Base-by-base conservation (phyloP, 2,797 vertebrate genomes). In the Centropyge bicolor region DNA sequence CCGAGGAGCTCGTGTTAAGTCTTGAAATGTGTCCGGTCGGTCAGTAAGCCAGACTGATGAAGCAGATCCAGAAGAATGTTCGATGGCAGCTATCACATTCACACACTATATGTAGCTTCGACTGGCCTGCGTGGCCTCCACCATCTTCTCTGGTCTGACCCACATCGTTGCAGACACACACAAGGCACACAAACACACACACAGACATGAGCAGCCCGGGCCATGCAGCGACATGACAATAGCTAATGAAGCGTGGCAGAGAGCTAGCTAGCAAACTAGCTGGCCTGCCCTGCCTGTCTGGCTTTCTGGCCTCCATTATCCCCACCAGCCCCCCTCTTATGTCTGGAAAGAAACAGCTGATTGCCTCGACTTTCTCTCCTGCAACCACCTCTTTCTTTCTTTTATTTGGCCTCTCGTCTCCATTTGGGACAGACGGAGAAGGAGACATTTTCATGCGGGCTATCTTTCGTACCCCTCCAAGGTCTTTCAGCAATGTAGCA, bases 191-290 rank as follows among this genome's bases (percentile, higher is more conserved):
- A 46, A 19, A 77, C 76, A 56, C 38, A 69, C 78, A 69, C 72
- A 43, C 65, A 63, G 8, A 61, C 76, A 66, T 8, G 35, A 63
- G 64, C 72, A 74, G 80, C 62, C 59, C 13, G 46, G 22, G 82
- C 71, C 74, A 70, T 79, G 82, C 84, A 55, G 31, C 64, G 11
- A 92, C 84, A 90, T 79, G 84, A 92, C 84, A 90, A 82, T 46
- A 79, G 78, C 83, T 92, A 91, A 92, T 93, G 88, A 91, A 88
- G 87, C 88, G 16, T 90, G 89, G 80, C 83, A 77, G 52, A n/a
- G 74, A 69, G 82, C 72, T 78, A 83, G 89, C 81, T 80, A 61
- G 76, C 67, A 75, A 81, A 83, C 74, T 81, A 83, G 78, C 67
- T 27, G 3, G 24, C 57, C 36, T 84, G 84, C 73, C 76, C 81